Percentiles rank a stretch among this genome's conserved stretches.
These are phyloP conservation scores for Madoqua kirkii DNA, from an alignment of 2,113 vertebrate genomes.

Conservation along the genomic window DNA sequence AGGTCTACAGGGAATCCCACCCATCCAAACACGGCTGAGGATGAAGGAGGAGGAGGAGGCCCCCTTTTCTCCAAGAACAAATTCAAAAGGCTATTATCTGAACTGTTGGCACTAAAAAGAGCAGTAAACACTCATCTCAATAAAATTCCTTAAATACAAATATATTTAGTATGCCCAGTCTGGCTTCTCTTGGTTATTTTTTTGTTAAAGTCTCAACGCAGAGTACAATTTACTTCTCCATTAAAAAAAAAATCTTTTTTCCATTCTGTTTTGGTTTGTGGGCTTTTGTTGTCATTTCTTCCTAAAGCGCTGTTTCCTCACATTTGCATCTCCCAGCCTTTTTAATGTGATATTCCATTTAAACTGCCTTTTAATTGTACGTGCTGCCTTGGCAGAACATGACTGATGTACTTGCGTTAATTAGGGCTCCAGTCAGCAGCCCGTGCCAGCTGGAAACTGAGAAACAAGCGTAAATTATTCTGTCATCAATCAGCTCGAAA, in stretches of 20 bases:
- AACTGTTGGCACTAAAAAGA: slow-evolving; percentile 59
- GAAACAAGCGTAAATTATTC: slow-evolving; percentile 99
- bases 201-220: slow-evolving; percentile 67
- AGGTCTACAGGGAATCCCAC: background rate
- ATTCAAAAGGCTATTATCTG: slow-evolving; percentile 31
- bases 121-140: slow-evolving; percentile 49
- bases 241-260: slow-evolving; percentile 64
- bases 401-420: slow-evolving; percentile 97
- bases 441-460: slow-evolving; percentile 97
- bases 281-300: slow-evolving; percentile 89
- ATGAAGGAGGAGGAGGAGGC: background rate
- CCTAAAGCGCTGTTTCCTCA: slow-evolving; percentile 87
- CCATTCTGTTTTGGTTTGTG: slow-evolving; percentile 87
- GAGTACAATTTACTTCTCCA: slow-evolving; percentile 76
- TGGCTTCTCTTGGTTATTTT: slow-evolving; percentile 48
- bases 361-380: slow-evolving; percentile 96
- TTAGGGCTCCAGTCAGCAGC: slow-evolving; percentile 94
- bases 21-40: background rate
- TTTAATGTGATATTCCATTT: slow-evolving; percentile 96
- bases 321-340: slow-evolving; percentile 91
- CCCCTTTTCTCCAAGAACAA: background rate
- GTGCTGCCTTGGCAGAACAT: slow-evolving; percentile 95
- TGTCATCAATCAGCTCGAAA: slow-evolving; percentile 98
- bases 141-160: slow-evolving; percentile 65
- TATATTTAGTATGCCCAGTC: slow-evolving; percentile 63